A percentile compares a stretch with the other conserved stretches of the same genome.
These are phyloP conservation scores for Zoanthus gigantus DNA, from an alignment of 92 coral and sea anemone species.

Conservation along the genomic window DNA sequence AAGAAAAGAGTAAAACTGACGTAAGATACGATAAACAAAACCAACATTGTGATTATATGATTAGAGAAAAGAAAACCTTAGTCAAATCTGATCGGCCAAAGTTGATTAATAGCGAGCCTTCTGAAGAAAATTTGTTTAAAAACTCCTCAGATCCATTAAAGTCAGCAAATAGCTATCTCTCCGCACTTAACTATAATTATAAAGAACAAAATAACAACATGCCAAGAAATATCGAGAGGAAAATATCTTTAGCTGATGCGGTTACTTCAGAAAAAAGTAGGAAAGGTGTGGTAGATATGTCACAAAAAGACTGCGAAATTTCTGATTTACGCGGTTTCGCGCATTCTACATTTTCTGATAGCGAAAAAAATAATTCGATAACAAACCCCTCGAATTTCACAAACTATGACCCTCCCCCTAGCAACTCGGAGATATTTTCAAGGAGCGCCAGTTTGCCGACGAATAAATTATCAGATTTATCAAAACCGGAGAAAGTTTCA, in stretches of 20 bases:
- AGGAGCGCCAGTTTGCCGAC: background rate
- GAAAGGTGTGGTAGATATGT: background rate
- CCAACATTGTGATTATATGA: slow-evolving; percentile 14
- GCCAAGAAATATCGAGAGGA: background rate
- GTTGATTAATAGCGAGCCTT: slow-evolving; percentile 6
- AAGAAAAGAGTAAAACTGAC: slow-evolving; percentile 16
- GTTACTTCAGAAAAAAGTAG: background rate
- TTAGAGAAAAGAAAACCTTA: background rate
- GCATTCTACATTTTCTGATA: background rate
- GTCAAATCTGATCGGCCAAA: background rate
- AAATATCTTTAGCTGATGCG: background rate
- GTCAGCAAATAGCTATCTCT: slow-evolving; percentile 66
- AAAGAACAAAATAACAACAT: slow-evolving; percentile 10
- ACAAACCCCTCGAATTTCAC: background rate
- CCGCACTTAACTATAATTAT: slow-evolving; percentile 12
- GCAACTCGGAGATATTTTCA: background rate
- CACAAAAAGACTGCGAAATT: background rate
- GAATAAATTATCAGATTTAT: background rate
- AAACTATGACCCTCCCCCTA: background rate
- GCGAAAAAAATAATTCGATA: background rate
- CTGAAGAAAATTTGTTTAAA: slow-evolving; percentile 58
- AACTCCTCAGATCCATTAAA: slow-evolving; percentile 28
- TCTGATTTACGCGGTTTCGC: background rate
- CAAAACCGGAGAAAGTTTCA: background rate
- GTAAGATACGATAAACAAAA: slow-evolving; percentile 43